Evolutionary conservation across 2,797 vertebrate genomes (phyloP).

Genomic region (Girardinus metallicus): DNA sequence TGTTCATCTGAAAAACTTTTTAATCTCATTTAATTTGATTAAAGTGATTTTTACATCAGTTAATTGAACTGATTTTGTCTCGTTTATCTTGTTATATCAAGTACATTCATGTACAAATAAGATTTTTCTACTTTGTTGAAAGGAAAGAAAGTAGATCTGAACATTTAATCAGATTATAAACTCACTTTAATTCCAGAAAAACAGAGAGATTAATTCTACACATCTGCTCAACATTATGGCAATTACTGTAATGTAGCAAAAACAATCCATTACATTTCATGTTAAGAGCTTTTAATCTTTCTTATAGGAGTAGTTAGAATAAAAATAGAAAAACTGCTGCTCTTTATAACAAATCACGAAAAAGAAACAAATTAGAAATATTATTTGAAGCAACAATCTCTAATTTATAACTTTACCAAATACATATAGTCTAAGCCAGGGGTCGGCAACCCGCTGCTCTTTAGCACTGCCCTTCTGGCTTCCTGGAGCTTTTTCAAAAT

Average conservation of each 20-base stretch:
- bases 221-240: neutral
- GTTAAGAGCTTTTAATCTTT: too few relatives aligned
- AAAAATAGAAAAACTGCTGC: neutral
- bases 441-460: too few relatives aligned
- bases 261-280: too few relatives aligned
- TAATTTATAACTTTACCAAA: neutral
- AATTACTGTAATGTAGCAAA: neutral
- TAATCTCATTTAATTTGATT: neutral
- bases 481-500: too few relatives aligned
- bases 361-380: neutral
- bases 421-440: neutral
- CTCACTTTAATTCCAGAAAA: neutral
- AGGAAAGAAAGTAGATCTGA: neutral
- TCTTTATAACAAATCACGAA: neutral
- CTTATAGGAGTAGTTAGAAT: neutral
- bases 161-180: neutral
- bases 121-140: neutral
- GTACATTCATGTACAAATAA: neutral
- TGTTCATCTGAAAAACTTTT: neutral
- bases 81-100: neutral
- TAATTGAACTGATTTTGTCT: neutral
- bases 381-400: neutral
- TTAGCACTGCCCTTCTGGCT: too few relatives aligned
- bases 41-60: neutral
- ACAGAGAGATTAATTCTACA: neutral